Evolutionary conservation across 2,888 invertebrate species (phyloP).

Genomic region (Drosophila gaucha): DNA sequence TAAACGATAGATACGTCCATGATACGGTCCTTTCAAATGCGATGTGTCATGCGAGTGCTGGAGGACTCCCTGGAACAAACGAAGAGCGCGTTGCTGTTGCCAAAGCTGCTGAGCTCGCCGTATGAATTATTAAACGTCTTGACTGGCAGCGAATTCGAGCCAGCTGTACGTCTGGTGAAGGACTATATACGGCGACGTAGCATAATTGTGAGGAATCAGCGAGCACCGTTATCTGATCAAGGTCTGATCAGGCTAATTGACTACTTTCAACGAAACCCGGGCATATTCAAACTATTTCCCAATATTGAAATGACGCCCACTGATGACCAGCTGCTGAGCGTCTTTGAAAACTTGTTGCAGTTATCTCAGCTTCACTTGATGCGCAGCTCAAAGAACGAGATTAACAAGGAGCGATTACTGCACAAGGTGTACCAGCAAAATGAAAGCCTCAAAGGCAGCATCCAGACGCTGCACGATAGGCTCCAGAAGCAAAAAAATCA

Average conservation of each 20-base stretch:
- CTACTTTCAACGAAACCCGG: slow-evolving; percentile 46
- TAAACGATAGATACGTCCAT: slow-evolving; percentile 28
- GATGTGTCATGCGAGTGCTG: slow-evolving; percentile 41
- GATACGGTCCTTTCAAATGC: slow-evolving; percentile 37
- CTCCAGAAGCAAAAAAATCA: slow-evolving; percentile 22
- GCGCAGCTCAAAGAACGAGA: slow-evolving; percentile 32
- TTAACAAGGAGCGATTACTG: slow-evolving; percentile 44
- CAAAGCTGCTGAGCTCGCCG: slow-evolving; percentile 42
- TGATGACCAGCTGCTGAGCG: slow-evolving; percentile 32
- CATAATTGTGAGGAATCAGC: slow-evolving; percentile 32
- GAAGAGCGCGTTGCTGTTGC: slow-evolving; percentile 51
- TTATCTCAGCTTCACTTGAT: slow-evolving; percentile 16
- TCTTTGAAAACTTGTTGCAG: slow-evolving; percentile 42
- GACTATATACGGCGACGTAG: slow-evolving; percentile 37
- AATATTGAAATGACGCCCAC: slow-evolving; percentile 8
- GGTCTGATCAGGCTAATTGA: slow-evolving; percentile 56
- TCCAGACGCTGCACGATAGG: slow-evolving; percentile 12
- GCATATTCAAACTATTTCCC: slow-evolving; percentile 42
- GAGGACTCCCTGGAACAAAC: slow-evolving; percentile 36
- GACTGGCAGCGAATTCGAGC: slow-evolving; percentile 26
- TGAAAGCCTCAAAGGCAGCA: slow-evolving; percentile 28
- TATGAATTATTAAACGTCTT: not conserved
- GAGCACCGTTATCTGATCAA: slow-evolving; percentile 47
- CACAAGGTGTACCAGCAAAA: slow-evolving; percentile 54
- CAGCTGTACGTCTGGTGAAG: slow-evolving; percentile 33